Evolutionary conservation across 2,888 invertebrate genomes (phyloP).

Genomic region (Meliscaeva auricollis): DNA sequence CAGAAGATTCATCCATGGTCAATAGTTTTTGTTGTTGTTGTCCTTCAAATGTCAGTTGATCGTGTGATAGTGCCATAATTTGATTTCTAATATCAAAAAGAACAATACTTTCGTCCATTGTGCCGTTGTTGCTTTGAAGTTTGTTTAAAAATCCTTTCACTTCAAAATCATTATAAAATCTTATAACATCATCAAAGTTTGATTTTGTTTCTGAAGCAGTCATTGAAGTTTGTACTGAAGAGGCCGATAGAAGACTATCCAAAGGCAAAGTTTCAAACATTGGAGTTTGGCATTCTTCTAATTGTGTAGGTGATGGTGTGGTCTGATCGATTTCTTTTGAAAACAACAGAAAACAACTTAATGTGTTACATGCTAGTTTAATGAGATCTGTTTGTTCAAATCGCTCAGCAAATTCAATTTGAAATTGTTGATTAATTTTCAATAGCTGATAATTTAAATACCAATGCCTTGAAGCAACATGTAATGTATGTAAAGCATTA

Average conservation of each 20-base stretch:
- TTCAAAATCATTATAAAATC: constrained; percentile 37
- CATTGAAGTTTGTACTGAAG: constrained; percentile 32
- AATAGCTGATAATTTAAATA: constrained; percentile 82
- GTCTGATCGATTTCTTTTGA: constrained; percentile 19
- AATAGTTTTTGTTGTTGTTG: background rate
- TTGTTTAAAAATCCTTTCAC: constrained; percentile 38
- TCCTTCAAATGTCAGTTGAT: background rate
- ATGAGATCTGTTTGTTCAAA: constrained; percentile 31
- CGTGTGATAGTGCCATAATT: constrained; percentile 8
- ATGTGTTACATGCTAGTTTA: constrained; percentile 76
- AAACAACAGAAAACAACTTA: constrained; percentile 81
- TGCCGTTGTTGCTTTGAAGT: constrained; percentile 6
- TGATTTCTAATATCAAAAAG: constrained; percentile 81
- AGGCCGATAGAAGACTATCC: constrained; percentile 22
- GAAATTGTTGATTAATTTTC: constrained; percentile 81
- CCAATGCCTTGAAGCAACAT: constrained; percentile 82
- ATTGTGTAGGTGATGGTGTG: background rate
- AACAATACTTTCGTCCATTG: constrained; percentile 79
- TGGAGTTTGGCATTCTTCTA: constrained; percentile 34
- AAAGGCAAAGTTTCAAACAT: constrained; percentile 39
- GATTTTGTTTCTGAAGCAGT: constrained; percentile 38
- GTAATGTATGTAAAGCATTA: constrained; percentile 80
- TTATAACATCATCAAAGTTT: constrained; percentile 61
- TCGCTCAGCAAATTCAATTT: constrained; percentile 79
- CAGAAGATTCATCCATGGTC: constrained; percentile 12